Conservation (phyloP, 2,797 vertebrate genomes). For the Megaceryle alcyon region DNA sequence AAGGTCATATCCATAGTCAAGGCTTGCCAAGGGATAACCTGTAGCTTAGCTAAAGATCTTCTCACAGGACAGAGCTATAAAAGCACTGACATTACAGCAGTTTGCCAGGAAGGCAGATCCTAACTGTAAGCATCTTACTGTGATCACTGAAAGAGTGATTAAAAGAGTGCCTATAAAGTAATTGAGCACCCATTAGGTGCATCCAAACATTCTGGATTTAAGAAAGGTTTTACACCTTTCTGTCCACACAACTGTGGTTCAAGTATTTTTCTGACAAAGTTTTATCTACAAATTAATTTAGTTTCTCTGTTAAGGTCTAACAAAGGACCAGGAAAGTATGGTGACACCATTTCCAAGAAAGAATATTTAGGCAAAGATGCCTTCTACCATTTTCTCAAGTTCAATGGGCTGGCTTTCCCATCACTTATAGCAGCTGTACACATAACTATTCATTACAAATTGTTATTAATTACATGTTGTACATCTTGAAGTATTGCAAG, state of each 20-base stretch:
- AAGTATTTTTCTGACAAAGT: not conserved
- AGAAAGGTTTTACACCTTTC: not conserved
- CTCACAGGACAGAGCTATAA: not conserved
- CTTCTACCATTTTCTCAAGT: not conserved
- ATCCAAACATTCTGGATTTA: not conserved
- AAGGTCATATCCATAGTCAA: not conserved
- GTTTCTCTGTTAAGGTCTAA: not conserved
- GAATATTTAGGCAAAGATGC: not conserved
- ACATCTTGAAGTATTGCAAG: not conserved
- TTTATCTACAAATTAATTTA: not conserved
- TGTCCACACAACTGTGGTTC: not conserved
- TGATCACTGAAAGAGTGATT: not conserved
- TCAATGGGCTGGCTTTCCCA: not conserved
- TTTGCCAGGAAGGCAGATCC: not conserved
- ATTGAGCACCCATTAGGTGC: not conserved
- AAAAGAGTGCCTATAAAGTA: not conserved
- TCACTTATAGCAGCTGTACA: not conserved
- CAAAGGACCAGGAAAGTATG: not conserved
- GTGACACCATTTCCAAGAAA: not conserved
- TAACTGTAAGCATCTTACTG: accelerated
- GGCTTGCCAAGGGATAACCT: not conserved
- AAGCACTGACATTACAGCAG: not conserved
- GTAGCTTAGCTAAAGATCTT: not conserved
- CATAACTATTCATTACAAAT: not conserved
- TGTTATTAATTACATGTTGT: not conserved